Base-by-base conservation (phyloP, 2,113 vertebrate species). In the Piaya cayana region DNA sequence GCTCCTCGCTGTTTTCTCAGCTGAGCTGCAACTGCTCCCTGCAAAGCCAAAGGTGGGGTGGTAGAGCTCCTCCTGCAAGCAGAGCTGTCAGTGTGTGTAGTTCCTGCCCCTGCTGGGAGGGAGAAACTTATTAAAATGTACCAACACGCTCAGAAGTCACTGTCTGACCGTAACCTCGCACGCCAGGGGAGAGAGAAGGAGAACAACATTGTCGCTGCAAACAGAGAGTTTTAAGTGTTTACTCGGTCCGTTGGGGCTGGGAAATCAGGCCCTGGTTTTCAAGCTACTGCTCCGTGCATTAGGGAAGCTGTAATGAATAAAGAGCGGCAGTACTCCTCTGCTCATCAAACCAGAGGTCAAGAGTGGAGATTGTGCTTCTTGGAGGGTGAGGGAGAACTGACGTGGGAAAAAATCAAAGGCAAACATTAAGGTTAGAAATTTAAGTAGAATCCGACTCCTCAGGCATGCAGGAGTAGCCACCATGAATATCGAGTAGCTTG, bases 91-190 rank as follows among this genome's bases (percentile, higher is more conserved):
- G 55, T 5, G 15, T 15, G 29, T 7, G 0, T 26, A 30, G 39
- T 80, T 60, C 29, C n/a, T 58, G 65, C 67, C 67, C 80, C 70
- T 71, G 34, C 53, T 58, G 37, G 58, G 81, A 95, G 70, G 58
- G 26, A 56, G 60, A 32, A 78, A 75, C 26, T 84, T 26, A 83
- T 90, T 94, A 79, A 86, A 80, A 75, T 43, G 86, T 90, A 68
- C 49, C 34, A n/a, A 4, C 13, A 34, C 3, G 1, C 60, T 90
- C 74, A 9, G 29, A 27, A 55, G 67, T 69, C 85, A 55, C 60
- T 2, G 1, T 62, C 68, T 65, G 81, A 30, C 60, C 0, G 0
- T 81, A 65, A 45, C 32, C 30, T 67, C 0, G 0, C 34, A 9
- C 0, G 0, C 21, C 0, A 0, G 43, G 50, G 88, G 15, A 77